phyloP scores from a whole-genome alignment of 2,888 invertebrate species.

The Sinelater perroti region DNA sequence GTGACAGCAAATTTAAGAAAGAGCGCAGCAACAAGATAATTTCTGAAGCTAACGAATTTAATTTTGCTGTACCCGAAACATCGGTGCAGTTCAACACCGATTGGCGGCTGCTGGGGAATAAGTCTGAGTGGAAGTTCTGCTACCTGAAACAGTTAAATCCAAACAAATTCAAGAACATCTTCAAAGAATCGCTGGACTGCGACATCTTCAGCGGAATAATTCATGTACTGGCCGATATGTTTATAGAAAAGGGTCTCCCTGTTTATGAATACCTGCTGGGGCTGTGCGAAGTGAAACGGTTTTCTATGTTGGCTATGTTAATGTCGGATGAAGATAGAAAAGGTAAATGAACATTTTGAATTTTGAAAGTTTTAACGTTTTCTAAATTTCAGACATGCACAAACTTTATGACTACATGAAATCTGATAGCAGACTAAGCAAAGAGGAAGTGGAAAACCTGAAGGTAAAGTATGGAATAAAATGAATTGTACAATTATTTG shows the following conservation, averaged over 20 bases:
- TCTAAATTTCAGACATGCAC: conserved; percentile 56
- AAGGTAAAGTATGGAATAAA: conserved; percentile 56
- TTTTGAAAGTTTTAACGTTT: conserved; percentile 17
- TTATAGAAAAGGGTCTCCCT: conserved; percentile 58
- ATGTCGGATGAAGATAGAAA: conserved; percentile 67
- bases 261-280: conserved; percentile 65
- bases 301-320: conserved; percentile 73
- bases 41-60: conserved; percentile 39
- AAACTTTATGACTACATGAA: conserved; percentile 56
- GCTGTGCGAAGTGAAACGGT: conserved; percentile 69
- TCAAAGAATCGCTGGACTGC: conserved; percentile 74
- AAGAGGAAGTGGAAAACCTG: conserved; percentile 54
- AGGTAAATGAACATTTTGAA: conserved; percentile 58
- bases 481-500: too few species aligned
- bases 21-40: conserved; percentile 14
- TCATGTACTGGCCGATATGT: conserved; percentile 61
- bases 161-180: conserved; percentile 67
- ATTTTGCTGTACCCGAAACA: conserved; percentile 65
- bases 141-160: conserved; percentile 70
- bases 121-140: conserved; percentile 63
- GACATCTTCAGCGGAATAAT: conserved; percentile 70
- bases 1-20: conserved; percentile 1
- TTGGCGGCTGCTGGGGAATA: conserved; percentile 68
- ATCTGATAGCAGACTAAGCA: conserved; percentile 46
- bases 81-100: conserved; percentile 72